These are phyloP conservation scores for Limanda limanda DNA, from an alignment of 2,113 vertebrate species.

Conservation along the genomic window DNA sequence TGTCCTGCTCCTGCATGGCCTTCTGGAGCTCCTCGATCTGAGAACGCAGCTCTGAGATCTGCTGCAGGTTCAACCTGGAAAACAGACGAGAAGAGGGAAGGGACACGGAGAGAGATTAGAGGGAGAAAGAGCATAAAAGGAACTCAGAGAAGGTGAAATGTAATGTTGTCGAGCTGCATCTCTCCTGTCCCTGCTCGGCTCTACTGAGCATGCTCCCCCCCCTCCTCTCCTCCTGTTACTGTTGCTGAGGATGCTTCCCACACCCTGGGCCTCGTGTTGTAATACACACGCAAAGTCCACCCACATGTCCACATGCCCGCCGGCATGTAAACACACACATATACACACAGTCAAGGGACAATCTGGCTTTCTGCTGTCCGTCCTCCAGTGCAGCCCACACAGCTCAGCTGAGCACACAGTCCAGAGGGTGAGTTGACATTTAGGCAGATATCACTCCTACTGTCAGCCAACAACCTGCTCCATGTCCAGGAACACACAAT, in stretches of 20 bases:
- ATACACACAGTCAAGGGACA: constrained; percentile 66
- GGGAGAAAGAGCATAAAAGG: not conserved
- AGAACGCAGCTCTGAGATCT: constrained; percentile 85
- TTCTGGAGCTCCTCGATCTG: constrained; percentile 90
- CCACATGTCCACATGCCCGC: constrained; percentile 77
- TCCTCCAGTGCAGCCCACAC: constrained; percentile 75
- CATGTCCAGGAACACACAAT: constrained; percentile 66
- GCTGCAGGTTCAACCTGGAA: constrained; percentile 87
- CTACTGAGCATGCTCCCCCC: constrained; percentile 67
- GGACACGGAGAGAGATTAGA: too few species aligned
- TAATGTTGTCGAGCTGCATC: constrained; percentile 1
- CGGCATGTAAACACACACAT: constrained; percentile 63
- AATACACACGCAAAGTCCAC: constrained; percentile 63
- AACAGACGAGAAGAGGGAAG: not conserved
- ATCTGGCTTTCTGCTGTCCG: constrained; percentile 77
- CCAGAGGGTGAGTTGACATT: constrained; percentile 80
- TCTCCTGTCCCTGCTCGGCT: constrained; percentile 59
- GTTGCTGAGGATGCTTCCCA: constrained; percentile 74
- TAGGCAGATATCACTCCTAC: constrained; percentile 73
- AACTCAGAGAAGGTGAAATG: constrained; percentile 8
- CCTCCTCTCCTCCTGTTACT: constrained; percentile 68
- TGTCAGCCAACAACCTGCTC: constrained; percentile 58
- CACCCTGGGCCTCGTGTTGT: constrained; percentile 76
- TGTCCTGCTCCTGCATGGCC: constrained; percentile 87
- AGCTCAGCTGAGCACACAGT: constrained; percentile 68